These are phyloP conservation scores for Eledona agricola DNA, from an alignment of 2,888 invertebrate species.

Conservation along the genomic window DNA sequence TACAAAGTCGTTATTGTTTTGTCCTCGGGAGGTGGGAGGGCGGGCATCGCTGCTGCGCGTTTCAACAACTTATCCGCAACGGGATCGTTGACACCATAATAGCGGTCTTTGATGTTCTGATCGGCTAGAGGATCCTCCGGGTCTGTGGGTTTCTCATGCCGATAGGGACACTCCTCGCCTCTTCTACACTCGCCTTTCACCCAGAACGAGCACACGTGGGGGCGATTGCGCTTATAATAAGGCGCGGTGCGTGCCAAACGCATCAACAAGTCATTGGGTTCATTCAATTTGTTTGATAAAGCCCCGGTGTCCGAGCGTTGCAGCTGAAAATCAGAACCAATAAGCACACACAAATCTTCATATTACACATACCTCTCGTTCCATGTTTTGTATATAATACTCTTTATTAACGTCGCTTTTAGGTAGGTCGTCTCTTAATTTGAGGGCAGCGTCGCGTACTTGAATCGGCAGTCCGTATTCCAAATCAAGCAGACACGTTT, in stretches of 20 bases:
- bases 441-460: slow-evolving; percentile 85
- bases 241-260: slow-evolving; percentile 92
- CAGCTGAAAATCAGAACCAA: slow-evolving; percentile 48
- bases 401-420: slow-evolving; percentile 95
- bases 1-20: slow-evolving; percentile 95
- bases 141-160: slow-evolving; percentile 96
- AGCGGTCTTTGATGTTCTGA: slow-evolving; percentile 94
- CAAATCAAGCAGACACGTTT: slow-evolving; percentile 92
- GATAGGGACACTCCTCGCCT: slow-evolving; percentile 95
- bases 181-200: slow-evolving; percentile 97
- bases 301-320: slow-evolving; percentile 61
- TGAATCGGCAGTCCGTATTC: slow-evolving; percentile 90
- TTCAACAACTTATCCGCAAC: slow-evolving; percentile 94
- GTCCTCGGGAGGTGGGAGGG: slow-evolving; percentile 95
- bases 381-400: slow-evolving; percentile 91
- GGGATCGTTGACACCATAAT: slow-evolving; percentile 95
- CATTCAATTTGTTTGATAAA: slow-evolving; percentile 77
- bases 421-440: slow-evolving; percentile 90
- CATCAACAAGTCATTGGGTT: slow-evolving; percentile 82
- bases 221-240: slow-evolving; percentile 93
- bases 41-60: slow-evolving; percentile 92
- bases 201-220: slow-evolving; percentile 97
- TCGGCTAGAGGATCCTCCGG: slow-evolving; percentile 96
- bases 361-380: slow-evolving; percentile 71
- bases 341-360: not conserved